phyloP scores from a whole-genome alignment of 2,797 vertebrate species.

The Synanceia verrucosa region DNA sequence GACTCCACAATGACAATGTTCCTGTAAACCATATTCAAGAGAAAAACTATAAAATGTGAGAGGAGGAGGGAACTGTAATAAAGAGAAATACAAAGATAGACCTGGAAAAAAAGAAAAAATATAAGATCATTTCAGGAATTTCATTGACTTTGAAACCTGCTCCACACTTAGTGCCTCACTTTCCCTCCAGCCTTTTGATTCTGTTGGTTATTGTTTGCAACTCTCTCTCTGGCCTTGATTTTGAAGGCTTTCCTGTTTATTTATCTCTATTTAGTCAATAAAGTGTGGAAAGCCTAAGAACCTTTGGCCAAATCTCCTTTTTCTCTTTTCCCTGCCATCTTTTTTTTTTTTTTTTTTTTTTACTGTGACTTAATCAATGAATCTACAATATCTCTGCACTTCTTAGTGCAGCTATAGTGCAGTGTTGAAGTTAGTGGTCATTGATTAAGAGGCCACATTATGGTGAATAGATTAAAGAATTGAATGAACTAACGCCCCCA shows the following conservation, averaged over 20 bases:
- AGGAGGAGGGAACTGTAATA: no score
- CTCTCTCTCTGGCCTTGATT: slow-evolving; percentile 1
- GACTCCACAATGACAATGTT: no score
- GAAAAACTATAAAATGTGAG: no score
- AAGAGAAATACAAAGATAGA: no score
- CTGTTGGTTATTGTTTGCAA: slow-evolving; percentile 4
- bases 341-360: not conserved
- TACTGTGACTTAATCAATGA: not conserved
- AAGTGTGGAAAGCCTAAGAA: not conserved
- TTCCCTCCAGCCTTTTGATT: slow-evolving; percentile 8
- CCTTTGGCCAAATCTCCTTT: not conserved
- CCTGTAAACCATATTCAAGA: no score
- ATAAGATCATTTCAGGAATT: no score
- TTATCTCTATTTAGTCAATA: not conserved
- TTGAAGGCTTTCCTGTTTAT: not conserved
- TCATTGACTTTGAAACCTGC: no score
- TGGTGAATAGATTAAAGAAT: not conserved
- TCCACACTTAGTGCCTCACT: no score
- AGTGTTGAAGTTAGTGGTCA: not conserved
- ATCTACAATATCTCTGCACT: not conserved
- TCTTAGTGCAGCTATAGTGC: not conserved
- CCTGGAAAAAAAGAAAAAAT: no score
- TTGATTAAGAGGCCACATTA: not conserved
- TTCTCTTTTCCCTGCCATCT: not conserved
- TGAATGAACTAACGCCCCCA: not conserved